Evolutionary conservation across 1,140 invertebrate genomes (phyloP).

Genomic region (Doryteuthis pealeii): DNA sequence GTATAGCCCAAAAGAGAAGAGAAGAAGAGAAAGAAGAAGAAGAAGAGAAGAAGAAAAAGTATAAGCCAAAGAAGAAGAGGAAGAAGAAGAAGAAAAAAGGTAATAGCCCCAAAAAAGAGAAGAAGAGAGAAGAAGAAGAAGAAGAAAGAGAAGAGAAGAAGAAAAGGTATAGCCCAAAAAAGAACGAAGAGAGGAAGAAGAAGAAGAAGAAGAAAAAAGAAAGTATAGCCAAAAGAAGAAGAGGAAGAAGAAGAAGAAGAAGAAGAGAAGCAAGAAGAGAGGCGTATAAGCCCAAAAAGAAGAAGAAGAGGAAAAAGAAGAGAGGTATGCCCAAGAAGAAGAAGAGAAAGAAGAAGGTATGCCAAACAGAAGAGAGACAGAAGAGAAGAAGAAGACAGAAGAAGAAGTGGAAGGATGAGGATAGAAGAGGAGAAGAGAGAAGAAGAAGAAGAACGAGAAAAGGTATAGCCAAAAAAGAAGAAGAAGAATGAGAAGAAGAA

Average conservation of each 20-base stretch:
- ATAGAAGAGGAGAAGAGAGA: background rate
- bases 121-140: background rate
- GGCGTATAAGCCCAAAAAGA: background rate
- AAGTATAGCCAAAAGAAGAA: background rate
- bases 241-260: background rate
- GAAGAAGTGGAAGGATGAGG: background rate
- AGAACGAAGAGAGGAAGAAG: background rate
- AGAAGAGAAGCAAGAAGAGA: too few species aligned
- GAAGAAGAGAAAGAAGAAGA: background rate
- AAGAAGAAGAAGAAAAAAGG: conserved; percentile 1
- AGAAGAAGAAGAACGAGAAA: background rate
- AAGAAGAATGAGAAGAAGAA: too few species aligned
- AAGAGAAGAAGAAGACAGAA: background rate
- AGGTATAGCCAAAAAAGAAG: too few species aligned
- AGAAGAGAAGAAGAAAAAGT: too few species aligned
- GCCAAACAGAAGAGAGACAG: background rate
- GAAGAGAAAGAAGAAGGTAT: background rate
- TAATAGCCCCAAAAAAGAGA: too few species aligned
- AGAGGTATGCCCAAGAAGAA: too few species aligned
- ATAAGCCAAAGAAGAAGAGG: too few species aligned
- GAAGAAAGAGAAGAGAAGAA: background rate
- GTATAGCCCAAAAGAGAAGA: background rate
- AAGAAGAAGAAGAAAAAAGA: background rate
- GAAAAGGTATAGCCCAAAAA: too few species aligned
- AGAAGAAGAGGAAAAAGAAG: background rate